These are phyloP conservation scores for Sebastes paucispinis DNA, from an alignment of 2,797 vertebrate genomes.

Conservation along the genomic window DNA sequence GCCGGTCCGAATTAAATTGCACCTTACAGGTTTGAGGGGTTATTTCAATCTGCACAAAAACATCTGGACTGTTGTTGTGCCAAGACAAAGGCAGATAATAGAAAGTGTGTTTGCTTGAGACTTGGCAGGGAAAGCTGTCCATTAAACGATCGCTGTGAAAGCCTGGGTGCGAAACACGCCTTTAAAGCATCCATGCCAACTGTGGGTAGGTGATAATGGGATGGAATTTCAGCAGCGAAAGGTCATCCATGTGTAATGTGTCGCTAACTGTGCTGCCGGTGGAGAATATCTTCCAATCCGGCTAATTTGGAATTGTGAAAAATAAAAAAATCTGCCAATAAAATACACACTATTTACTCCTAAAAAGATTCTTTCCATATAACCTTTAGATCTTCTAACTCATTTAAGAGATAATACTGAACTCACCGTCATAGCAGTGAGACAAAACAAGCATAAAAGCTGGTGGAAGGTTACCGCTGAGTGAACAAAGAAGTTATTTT, in stretches of 20 bases:
- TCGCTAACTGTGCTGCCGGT: background rate
- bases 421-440: background rate
- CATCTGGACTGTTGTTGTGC: constrained; percentile 19
- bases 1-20: background rate
- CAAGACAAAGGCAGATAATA: constrained; percentile 37
- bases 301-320: background rate
- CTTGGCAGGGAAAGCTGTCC: constrained; percentile 29
- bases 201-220: constrained; percentile 65
- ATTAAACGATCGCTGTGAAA: constrained; percentile 48
- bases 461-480: background rate
- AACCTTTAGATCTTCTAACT: background rate
- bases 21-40: constrained; percentile 1
- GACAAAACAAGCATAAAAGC: background rate
- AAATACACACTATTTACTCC: background rate
- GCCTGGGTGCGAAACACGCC: constrained; percentile 48
- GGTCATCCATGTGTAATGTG: constrained; percentile 27
- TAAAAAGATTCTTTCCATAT: background rate
- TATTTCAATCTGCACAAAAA: constrained; percentile 31
- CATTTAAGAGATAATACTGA: background rate
- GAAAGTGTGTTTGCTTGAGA: constrained; percentile 33
- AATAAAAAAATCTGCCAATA: background rate
- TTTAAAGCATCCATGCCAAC: constrained; percentile 43
- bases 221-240: constrained; percentile 44
- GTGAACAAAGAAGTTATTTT: background rate
- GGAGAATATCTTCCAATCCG: background rate